Evolutionary conservation across 2,797 vertebrate species (phyloP), one percentile per base, ranked within the genome.

Genomic region (Sebastolobus alascanus): DNA sequence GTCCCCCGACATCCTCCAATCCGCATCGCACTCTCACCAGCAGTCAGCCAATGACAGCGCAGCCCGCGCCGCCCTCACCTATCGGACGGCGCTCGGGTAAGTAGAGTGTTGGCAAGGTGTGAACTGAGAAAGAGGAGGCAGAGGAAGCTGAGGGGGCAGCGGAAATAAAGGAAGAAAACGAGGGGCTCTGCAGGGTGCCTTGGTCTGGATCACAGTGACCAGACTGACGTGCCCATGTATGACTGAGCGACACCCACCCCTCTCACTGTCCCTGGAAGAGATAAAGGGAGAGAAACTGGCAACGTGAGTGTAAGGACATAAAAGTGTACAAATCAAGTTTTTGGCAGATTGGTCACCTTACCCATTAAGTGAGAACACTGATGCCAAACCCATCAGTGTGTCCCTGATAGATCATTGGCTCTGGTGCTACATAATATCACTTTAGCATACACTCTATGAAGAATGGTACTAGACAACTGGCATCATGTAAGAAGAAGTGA

Each of bases 1-100:
- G 95, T 98, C 97, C 83, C 97, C 97, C 77, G 97, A 98, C 97
- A 98, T 98, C 91, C 93, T 96, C 96, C 96, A 93, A 96, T 96
- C 95, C 79, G 95, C 96, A 96, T 96, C 63, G 94, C 96, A 96
- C 95, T 95, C 93, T 92, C 88, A 88, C 93, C 89, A 74, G 90
- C 93, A 93, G 93, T 91, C 90, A 87, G 90, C 94, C 90, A 93
- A 93, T 92, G 89, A 90, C 81, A 91, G 90, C 75, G 72, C 91
- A 89, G 93, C 93, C 91, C 91, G 85, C 82, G 84, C 92, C 92
- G 90, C 88, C 93, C 94, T 87, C 91, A 82, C 86, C 90, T 77
- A 88, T 76, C 18, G 85, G 94, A 95, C 90, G 86, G 91, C 84
- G 65, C 80, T 84, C 67, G 73, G 85, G 77, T 37, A 61, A 83